Evolutionary conservation across 2,797 vertebrate species (phyloP).

Genomic region (Bradypus variegatus): DNA sequence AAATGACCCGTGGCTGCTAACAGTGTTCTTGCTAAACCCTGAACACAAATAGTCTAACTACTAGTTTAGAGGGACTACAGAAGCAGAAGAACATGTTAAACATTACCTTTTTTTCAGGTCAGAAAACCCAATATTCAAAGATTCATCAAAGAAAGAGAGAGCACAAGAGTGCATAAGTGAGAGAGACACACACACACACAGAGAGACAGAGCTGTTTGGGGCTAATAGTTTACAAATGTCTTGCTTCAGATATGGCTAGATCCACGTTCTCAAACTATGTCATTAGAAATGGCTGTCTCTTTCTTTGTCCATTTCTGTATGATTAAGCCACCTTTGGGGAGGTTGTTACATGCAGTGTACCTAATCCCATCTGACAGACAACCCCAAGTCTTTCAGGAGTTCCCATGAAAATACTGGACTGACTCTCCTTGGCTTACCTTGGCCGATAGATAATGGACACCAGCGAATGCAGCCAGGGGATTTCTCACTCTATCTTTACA

Average conservation of each 20-base stretch:
- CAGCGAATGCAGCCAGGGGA: not conserved
- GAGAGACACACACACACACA: too few relatives aligned
- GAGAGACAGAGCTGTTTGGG: not conserved
- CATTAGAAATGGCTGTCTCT: not conserved
- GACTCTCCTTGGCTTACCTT: not conserved
- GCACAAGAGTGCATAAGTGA: not conserved
- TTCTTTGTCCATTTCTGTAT: not conserved
- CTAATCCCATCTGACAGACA: not conserved
- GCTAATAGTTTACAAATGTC: not conserved
- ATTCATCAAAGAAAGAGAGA: too few relatives aligned
- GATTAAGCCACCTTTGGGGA: not conserved
- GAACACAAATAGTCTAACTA: not conserved
- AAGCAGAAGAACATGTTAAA: not conserved
- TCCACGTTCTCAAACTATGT: not conserved
- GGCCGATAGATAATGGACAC: not conserved
- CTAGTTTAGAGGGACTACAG: not conserved
- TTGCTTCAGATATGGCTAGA: not conserved
- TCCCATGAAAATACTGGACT: not conserved
- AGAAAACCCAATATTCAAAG: too few relatives aligned
- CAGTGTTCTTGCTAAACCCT: too few relatives aligned
- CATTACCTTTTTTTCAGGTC: too few relatives aligned
- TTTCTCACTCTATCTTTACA: not conserved
- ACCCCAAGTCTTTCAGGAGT: not conserved
- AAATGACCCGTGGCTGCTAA: accelerated
- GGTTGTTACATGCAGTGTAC: not conserved